phyloP scores from a whole-genome alignment of 2,888 invertebrate species.

The Timandra comae region DNA sequence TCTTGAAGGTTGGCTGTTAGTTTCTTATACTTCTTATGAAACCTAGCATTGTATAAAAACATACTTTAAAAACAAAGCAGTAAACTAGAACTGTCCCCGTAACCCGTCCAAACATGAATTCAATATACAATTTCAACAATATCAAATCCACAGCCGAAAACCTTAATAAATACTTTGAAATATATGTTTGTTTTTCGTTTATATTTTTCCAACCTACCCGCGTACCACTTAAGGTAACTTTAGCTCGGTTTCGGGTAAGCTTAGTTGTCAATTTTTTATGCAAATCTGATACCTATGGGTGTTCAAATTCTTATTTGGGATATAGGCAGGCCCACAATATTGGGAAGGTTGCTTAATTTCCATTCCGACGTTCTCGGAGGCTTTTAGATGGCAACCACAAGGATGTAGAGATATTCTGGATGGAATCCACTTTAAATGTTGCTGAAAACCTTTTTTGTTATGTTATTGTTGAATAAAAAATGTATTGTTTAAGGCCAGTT shows the following conservation, averaged over 20 bases:
- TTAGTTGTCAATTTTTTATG: slow-evolving; percentile 53
- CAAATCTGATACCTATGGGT: slow-evolving; percentile 42
- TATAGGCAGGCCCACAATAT: slow-evolving; percentile 28
- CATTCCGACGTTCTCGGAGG: slow-evolving; percentile 33
- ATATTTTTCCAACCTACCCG: slow-evolving; percentile 11
- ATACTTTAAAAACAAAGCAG: no score
- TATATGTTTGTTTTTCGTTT: slow-evolving; percentile 15
- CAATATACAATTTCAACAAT: slow-evolving; percentile 11
- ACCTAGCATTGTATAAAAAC: no score
- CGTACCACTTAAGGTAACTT: slow-evolving; percentile 24
- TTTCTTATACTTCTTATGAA: no score
- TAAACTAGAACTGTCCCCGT: no score
- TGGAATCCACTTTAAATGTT: slow-evolving; percentile 38
- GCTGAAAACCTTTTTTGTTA: no score
- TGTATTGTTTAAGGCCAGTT: no score
- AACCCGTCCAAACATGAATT: slow-evolving; percentile 3
- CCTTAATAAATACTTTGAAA: slow-evolving; percentile 21
- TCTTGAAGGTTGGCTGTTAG: no score
- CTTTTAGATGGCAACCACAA: slow-evolving; percentile 17
- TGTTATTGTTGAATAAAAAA: no score
- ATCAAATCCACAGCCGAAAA: slow-evolving; percentile 18
- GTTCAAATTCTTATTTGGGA: slow-evolving; percentile 47
- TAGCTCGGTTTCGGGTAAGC: slow-evolving; percentile 26
- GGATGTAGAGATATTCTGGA: slow-evolving; percentile 26
- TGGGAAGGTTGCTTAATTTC: slow-evolving; percentile 44